Base-by-base conservation (phyloP, 37 sponge, comb jelly and placozoan genomes). In the Cladorhizidae sp. region DNA sequence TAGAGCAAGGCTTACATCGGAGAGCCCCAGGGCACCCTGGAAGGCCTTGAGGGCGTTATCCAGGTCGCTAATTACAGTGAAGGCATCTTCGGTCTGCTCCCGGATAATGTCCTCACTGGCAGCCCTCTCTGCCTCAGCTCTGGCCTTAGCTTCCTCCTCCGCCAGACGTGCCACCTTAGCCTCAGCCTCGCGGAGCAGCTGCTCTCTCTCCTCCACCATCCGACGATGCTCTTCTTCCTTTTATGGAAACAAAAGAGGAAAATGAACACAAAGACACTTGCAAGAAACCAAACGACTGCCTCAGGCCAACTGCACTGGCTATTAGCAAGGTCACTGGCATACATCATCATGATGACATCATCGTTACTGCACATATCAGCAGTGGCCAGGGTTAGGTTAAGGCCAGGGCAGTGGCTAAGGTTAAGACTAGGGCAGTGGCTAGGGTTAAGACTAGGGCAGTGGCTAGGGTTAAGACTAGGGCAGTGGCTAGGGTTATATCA, bases 131-230 rank as follows among this genome's bases (percentile, higher is more conserved):
- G 69, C 86, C 22, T 82, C 83, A 11, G 59, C 81, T 54, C 83
- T 84, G 23, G 71, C 83, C 64, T 83, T 85, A 32, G 84, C 89
- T 67, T 91, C 92, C 57, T 71, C 40, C 40, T 90, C 59, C 0
- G 87, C 89, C 54, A 81, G 64, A 45, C 91, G 86, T 64, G 25
- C 23, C 0, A 52, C 67, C 43, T 80, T 42, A 33, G 69, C 61
- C 54, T 71, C 59, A 1, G 72, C 82, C 49, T 81, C 82, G 21
- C 80, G 77, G 40, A 6, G 80, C 17, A 55, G 62, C 0, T 68
- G 38, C 26, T 38, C 32, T 35, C 57, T n/a, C 74, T 85, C 85
- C 50, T 83, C 89, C 43, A 72, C 69, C 55, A 84, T 35, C 0
- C 76, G 85, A 2, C 80, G 74, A 62, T 74, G 75, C 22, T 71